Evolutionary conservation across 2,113 vertebrate species (phyloP).

Genomic region (Rhagologus leucostigma): DNA sequence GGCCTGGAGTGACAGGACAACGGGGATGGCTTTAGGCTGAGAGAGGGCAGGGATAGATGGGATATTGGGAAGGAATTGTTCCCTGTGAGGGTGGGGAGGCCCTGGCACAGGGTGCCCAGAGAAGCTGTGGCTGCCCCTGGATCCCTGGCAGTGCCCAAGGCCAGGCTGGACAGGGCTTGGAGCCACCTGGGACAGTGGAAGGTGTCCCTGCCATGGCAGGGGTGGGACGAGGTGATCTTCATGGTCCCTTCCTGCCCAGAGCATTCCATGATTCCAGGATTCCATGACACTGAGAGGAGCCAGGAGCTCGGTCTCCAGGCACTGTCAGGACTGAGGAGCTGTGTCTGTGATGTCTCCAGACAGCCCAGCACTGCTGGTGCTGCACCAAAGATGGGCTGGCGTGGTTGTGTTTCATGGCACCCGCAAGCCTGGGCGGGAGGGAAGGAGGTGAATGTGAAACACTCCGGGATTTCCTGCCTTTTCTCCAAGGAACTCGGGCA

Average conservation of each 20-base stretch:
- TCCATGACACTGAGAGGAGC: not conserved
- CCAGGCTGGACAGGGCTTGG: not conserved
- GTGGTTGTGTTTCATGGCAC: not conserved
- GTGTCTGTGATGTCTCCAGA: accelerated
- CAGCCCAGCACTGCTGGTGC: not conserved
- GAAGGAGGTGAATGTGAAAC: not conserved
- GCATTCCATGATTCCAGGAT: not conserved
- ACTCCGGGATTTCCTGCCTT: not conserved
- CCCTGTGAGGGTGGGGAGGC: not conserved
- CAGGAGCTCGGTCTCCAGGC: not conserved
- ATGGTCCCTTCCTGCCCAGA: not conserved
- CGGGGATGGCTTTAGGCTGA: not conserved
- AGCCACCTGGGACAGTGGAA: not conserved
- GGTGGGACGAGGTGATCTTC: accelerated
- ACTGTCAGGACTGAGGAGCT: not conserved
- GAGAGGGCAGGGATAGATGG: accelerated
- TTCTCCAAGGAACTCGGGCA: not conserved
- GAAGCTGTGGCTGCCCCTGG: not conserved
- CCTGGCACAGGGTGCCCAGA: not conserved
- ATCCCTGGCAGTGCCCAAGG: not conserved
- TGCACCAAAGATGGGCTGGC: not conserved
- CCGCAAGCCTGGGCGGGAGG: not conserved
- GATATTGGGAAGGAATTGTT: not conserved
- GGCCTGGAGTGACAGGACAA: not conserved
- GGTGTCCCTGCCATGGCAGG: not conserved